phyloP scores from a whole-genome alignment of 2,797 vertebrate genomes.

The Morus bassanus region DNA sequence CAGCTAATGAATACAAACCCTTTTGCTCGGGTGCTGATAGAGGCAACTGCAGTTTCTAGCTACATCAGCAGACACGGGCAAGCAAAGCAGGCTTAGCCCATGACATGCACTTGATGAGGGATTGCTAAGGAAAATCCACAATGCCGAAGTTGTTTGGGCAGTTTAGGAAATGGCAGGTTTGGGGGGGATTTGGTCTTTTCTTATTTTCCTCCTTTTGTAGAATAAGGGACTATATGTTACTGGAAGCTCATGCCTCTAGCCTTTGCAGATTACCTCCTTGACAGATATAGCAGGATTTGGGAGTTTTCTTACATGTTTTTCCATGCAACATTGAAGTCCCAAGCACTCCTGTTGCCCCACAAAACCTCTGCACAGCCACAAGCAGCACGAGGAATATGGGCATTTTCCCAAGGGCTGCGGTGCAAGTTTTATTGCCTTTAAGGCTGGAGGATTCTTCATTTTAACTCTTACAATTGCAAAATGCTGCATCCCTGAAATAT shows the following conservation, averaged over 20 bases:
- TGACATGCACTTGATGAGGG: not conserved
- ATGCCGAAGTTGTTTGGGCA: not conserved
- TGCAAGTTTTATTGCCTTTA: not conserved
- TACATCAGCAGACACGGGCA: not conserved
- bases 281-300: rapidly evolving
- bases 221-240: not conserved
- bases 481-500: not conserved
- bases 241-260: not conserved
- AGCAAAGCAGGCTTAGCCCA: not conserved
- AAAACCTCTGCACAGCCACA: not conserved
- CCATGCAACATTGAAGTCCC: not conserved
- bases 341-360: not conserved
- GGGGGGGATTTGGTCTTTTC: not conserved
- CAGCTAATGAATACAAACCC: not conserved
- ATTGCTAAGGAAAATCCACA: not conserved
- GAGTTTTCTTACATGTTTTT: not conserved
- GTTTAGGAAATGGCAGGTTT: not conserved
- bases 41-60: not conserved
- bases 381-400: rapidly evolving
- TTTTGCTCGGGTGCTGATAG: not conserved
- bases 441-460: not conserved
- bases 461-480: not conserved
- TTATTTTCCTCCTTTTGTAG: not conserved
- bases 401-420: not conserved
- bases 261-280: not conserved